phyloP scores from a whole-genome alignment of 1,140 invertebrate genomes.

The Dendroctonus ponderosae region DNA sequence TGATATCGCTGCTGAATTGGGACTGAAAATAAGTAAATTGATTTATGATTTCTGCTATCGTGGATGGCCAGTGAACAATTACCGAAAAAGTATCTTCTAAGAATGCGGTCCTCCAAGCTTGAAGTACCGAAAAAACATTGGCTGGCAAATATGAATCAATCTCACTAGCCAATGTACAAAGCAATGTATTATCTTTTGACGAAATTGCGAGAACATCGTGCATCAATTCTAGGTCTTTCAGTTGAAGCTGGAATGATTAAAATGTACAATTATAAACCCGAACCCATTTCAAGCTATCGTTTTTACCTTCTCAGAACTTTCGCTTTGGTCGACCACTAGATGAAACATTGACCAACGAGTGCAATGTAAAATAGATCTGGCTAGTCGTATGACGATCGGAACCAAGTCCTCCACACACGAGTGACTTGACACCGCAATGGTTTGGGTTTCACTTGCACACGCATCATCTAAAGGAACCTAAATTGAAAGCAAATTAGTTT shows the following conservation, averaged over 20 bases:
- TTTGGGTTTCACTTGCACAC: slow-evolving; percentile 11
- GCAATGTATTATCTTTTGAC: slow-evolving; percentile 51
- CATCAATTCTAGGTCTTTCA: slow-evolving; percentile 55
- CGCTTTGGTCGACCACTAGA: slow-evolving; percentile 54
- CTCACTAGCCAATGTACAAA: slow-evolving; percentile 56
- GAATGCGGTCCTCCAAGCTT: slow-evolving; percentile 63
- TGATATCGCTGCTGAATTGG: slow-evolving; percentile 73
- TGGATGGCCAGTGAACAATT: slow-evolving; percentile 5
- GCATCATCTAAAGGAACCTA: slow-evolving; percentile 59
- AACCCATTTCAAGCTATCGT: background rate
- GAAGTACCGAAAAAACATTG: slow-evolving; percentile 58
- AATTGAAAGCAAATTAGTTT: background rate
- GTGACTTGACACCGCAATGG: slow-evolving; percentile 23
- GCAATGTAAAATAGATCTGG: slow-evolving; percentile 59
- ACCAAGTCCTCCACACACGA: slow-evolving; percentile 58
- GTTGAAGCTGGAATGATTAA: slow-evolving; percentile 12
- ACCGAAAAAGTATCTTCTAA: slow-evolving; percentile 48
- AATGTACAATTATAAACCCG: slow-evolving; percentile 4
- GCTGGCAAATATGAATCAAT: slow-evolving; percentile 60
- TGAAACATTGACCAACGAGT: slow-evolving; percentile 48
- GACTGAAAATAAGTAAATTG: slow-evolving; percentile 55
- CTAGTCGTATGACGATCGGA: slow-evolving; percentile 61
- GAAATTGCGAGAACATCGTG: slow-evolving; percentile 63
- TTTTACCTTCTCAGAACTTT: slow-evolving; percentile 46
- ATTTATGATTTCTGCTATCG: background rate